Evolutionary conservation across 2,888 invertebrate species (phyloP), one percentile per base, ranked within the genome.

Genomic region (Abscondita cerata): DNA sequence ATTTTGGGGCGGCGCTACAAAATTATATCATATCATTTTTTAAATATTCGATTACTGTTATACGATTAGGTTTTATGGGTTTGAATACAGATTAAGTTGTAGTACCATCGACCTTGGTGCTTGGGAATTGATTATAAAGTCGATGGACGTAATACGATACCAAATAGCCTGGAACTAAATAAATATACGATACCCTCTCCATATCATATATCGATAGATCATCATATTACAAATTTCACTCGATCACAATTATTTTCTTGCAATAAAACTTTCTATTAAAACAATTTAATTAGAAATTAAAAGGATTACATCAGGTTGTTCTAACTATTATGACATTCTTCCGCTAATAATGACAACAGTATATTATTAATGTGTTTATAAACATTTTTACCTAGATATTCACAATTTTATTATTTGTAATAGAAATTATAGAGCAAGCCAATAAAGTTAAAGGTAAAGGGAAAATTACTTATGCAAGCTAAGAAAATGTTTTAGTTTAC

Each of bases 31-130:
- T 44, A 44, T 18, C 19, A 44, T 18, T 41, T 18, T 44, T 44
- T 44, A n/a, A 44, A 44, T 44, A 44, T 44, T 44, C 44, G 15
- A 16, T 44, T 44, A 44, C 44, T 18, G 44, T 18, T 19, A 44
- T 44, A 44, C 44, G 44, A 44, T 44, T 44, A 44, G 44, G 44
- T 18, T 44, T 44, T 44, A 44, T 44, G 44, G 44, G 18, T 44
- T 44, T 44, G 44, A 44, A 44, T 44, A 18, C 18, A 44, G 18
- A 44, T 44, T 44, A 44, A 44, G 44, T 44, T 44, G 44, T 44
- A 44, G 44, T 44, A 44, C 18, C 44, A 44, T 16, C 44, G 18
- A 18, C 44, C 44, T 44, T 44, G 44, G 44, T 19, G 44, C 18
- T 11, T 44, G 44, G 44, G 44, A 44, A 19, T 44, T 19, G 44